A percentile compares a stretch with the other conserved stretches of the same genome.
These are phyloP conservation scores for Cyclina sinensis DNA, from an alignment of 1,140 invertebrate genomes.

Conservation along the genomic window DNA sequence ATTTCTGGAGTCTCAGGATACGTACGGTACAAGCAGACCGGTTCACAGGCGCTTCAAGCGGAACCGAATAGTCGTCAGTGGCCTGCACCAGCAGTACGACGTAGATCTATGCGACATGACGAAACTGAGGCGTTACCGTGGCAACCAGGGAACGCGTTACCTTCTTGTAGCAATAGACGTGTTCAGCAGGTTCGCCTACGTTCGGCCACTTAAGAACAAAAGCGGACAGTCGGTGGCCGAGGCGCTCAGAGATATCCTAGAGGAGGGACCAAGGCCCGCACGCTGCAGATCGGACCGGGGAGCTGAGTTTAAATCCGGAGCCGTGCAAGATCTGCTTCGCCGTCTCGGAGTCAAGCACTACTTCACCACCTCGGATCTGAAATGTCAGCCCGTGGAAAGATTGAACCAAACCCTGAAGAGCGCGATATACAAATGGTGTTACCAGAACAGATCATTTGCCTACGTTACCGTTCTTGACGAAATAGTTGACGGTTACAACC, in stretches of 20 bases:
- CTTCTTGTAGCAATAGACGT: not conserved
- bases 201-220: not conserved
- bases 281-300: not conserved
- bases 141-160: not conserved
- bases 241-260: not conserved
- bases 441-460: conserved; percentile 6
- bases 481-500: not conserved
- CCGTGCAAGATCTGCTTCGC: not conserved
- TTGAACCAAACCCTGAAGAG: conserved; percentile 16
- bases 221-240: not conserved
- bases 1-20: conserved; percentile 7
- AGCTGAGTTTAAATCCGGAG: not conserved
- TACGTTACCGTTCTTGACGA: conserved; percentile 10
- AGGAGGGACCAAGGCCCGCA: not conserved
- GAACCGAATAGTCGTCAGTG: conserved; percentile 1
- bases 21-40: not conserved
- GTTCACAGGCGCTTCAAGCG: not conserved
- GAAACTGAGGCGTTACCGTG: conserved; percentile 30
- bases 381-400: conserved; percentile 1
- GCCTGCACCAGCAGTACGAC: not conserved
- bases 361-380: not conserved
- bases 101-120: conserved; percentile 9
- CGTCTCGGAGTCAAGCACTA: not conserved
- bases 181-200: not conserved
- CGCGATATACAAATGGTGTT: conserved; percentile 19